Percentiles rank a stretch among this genome's conserved stretches.
phyloP scores from a whole-genome alignment of 2,113 vertebrate genomes.

The Condylura cristata region DNA sequence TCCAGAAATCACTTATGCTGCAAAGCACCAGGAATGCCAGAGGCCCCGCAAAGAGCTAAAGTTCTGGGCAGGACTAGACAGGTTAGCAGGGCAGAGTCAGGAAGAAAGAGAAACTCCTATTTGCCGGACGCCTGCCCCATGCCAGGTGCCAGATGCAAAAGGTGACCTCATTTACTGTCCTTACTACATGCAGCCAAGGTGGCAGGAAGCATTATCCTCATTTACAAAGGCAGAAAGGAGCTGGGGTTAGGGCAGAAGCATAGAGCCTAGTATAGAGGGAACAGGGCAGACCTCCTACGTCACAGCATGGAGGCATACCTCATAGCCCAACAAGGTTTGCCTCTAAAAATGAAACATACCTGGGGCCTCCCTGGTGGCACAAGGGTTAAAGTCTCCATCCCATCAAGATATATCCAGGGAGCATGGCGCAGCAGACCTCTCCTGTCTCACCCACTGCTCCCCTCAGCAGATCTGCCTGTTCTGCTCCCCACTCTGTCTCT shows the following conservation, averaged over 20 bases:
- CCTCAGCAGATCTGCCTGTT: too few species aligned
- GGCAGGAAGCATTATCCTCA: constrained; percentile 42
- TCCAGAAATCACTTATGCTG: constrained; percentile 49
- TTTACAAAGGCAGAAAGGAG: constrained; percentile 45
- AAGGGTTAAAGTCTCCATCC: too few species aligned
- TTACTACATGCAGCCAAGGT: constrained; percentile 39
- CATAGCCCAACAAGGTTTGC: background rate
- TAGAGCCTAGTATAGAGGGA: constrained; percentile 9
- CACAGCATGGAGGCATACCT: background rate
- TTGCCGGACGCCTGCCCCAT: background rate
- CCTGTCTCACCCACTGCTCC: too few species aligned
- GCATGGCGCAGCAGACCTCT: too few species aligned
- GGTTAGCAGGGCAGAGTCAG: background rate
- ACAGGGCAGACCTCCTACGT: background rate
- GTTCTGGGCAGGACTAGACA: background rate
- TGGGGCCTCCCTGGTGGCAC: too few species aligned
- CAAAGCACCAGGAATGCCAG: background rate
- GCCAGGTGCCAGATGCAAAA: constrained; percentile 31
- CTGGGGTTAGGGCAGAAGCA: background rate
- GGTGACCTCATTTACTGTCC: constrained; percentile 49
- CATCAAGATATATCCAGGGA: too few species aligned
- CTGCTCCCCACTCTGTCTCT: too few species aligned
- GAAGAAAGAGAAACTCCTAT: constrained; percentile 33
- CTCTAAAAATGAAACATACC: background rate
- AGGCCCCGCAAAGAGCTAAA: background rate